Evolutionary conservation across 2,113 vertebrate genomes (phyloP), one percentile per base, ranked within the genome.

Genomic region (Sinosuthora webbiana): DNA sequence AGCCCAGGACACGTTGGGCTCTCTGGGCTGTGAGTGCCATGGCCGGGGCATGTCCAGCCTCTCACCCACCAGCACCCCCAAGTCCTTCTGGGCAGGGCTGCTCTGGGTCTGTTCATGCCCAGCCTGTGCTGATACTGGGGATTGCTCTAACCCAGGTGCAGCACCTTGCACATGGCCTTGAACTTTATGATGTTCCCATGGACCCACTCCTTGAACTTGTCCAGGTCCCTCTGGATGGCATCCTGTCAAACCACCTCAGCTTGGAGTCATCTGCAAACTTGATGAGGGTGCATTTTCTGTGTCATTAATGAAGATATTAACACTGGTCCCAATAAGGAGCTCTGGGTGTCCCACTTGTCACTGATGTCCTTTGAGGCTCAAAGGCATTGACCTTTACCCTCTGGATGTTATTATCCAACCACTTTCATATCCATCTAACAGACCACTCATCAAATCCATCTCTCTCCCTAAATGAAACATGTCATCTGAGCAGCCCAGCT

Each of bases 131-230:
- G n/a, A 1, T 24, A 10, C 5, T 1, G 0, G 41, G n/a, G 28
- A 1, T 1, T 65, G 42, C 1, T 2, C 52, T 3, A 1, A n/a
- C 8, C 41, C 50, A 49, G 31, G 6, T 19, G 15, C 50, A 65
- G 50, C 17, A 35, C 3, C 67, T 13, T 13, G 44, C 18, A 37
- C 23, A 4, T 81, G 59, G 37, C 1, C 19, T 18, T 52, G 27
- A 33, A 23, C 4, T 1, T 65, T 10, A 37, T 44, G 11, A 16
- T 4, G 3, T 6, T 65, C 12, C 37, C 15, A 2, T 15, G 31
- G 21, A 0, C 18, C 8, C 7, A 39, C 6, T 28, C 8, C 37
- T 45, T 0, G 0, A 28, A 19, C 15, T 52, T 74, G 22, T 81
- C 25, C 8, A 15, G 6, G 20, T 49, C 22, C 13, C 68, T 45